Conservation (phyloP, 2,888 invertebrate genomes). For the Malacosoma neustria region DNA sequence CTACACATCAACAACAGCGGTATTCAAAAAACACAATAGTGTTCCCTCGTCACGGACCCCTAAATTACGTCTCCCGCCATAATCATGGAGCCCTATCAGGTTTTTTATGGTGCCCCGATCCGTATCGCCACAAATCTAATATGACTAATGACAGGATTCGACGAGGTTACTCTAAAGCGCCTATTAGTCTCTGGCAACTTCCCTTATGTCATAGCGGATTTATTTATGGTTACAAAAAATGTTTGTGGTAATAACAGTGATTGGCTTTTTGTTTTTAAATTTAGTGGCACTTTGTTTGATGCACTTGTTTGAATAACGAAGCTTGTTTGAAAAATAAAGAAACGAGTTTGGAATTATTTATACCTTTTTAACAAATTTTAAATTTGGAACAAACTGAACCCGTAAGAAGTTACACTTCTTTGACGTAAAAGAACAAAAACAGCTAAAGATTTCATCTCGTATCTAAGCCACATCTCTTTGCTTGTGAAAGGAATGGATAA, state of each 20-base stretch:
- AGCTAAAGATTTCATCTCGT: too few species aligned
- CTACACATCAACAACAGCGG: slow-evolving; percentile 14
- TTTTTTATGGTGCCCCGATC: slow-evolving; percentile 39
- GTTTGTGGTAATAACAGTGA: slow-evolving; percentile 9
- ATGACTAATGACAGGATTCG: slow-evolving; percentile 56
- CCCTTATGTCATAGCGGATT: slow-evolving; percentile 35
- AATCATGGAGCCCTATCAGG: slow-evolving; percentile 43
- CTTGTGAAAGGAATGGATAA: too few species aligned
- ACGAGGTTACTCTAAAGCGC: slow-evolving; percentile 33
- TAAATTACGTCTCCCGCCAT: slow-evolving; percentile 40
- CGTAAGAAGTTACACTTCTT: too few species aligned
- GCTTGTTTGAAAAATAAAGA: too few species aligned
- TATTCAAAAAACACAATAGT: slow-evolving; percentile 31
- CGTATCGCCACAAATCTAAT: slow-evolving; percentile 60
- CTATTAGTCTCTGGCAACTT: slow-evolving; percentile 29
- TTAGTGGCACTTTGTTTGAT: neutral
- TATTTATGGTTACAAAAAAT: slow-evolving; percentile 13
- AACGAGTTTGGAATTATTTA: too few species aligned
- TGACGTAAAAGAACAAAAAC: too few species aligned
- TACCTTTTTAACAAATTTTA: too few species aligned
- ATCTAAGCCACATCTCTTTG: too few species aligned
- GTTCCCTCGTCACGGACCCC: slow-evolving; percentile 37
- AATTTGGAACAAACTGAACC: too few species aligned
- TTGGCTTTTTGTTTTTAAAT: slow-evolving; percentile 4
- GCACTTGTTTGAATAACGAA: too few species aligned